Evolutionary conservation across 2,797 vertebrate genomes (phyloP), one percentile per base, ranked within the genome.

Genomic region (Notolabrus celidotus): DNA sequence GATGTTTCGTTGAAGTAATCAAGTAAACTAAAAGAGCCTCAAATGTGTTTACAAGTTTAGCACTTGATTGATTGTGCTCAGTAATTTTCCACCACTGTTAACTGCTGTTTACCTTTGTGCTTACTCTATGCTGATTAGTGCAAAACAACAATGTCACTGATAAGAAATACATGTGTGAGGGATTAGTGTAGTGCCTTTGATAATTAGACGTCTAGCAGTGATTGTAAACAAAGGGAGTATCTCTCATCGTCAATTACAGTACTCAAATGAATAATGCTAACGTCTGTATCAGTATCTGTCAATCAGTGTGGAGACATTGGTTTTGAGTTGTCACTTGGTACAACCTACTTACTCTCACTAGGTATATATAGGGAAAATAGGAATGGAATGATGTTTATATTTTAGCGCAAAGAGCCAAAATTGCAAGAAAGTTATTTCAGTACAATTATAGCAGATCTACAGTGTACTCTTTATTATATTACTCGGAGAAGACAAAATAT

Each of bases 201-300:
- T 49, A 42, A 38, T 2, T 10, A 49, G 15, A 62, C 64, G 45
- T 53, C 38, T 54, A 19, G 19, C 8, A n/a, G n/a, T 34, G 60
- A 69, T 29, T 17, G 52, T 53, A 66, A 77, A 84, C 75, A 82
- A 82, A 63, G 29, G 10, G 23, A 62, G 50, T 73, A 52, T 78
- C 64, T 78, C 23, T 33, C 22, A 1, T 0, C 17, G 47, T 54
- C 39, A 57, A 2, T 12, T 36, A 25, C 31, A 41, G 27, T 42
- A 62, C 23, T 63, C 46, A 53, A 20, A 55, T 33, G 46, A 69
- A 59, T 51, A 68, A 41, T 29, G 36, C 8, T 10, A 27, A 77
- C 86, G 79, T 85, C 75, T 71, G 39, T 58, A 33, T 57, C 43
- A 67, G 77, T 80, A 83, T 88, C 79, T 68, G 63, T 67, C 46